phyloP scores from a whole-genome alignment of 2,797 vertebrate species.

The Pseudotriccus pelzelni region DNA sequence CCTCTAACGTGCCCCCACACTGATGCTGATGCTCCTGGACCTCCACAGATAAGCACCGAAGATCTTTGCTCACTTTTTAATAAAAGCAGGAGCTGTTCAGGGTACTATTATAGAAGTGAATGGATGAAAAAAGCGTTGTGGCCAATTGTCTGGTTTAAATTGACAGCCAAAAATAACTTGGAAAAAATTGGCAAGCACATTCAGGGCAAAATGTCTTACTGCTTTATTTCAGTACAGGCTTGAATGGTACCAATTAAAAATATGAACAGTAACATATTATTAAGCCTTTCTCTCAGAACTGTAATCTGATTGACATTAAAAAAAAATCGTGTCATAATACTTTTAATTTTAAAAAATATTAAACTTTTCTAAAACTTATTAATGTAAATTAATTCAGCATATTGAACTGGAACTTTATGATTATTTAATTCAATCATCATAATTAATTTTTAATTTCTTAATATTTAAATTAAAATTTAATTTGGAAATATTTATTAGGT shows the following conservation, averaged over 20 bases:
- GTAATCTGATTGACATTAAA: not conserved
- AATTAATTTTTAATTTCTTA: not conserved
- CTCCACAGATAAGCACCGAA: not conserved
- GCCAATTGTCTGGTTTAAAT: not conserved
- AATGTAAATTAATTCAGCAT: not conserved
- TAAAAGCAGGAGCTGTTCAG: not conserved
- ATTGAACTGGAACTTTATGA: not conserved
- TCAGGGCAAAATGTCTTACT: not conserved
- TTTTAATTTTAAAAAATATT: not conserved
- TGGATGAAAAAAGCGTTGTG: not conserved
- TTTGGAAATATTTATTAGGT: not conserved
- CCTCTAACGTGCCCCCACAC: rapidly evolving
- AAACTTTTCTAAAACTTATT: not conserved
- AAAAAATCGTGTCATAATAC: not conserved
- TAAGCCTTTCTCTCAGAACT: not conserved
- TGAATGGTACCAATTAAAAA: not conserved
- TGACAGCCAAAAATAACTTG: not conserved
- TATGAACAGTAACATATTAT: not conserved
- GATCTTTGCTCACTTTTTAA: not conserved
- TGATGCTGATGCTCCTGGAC: not conserved
- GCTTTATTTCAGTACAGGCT: not conserved
- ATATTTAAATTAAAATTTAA: not conserved
- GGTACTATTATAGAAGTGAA: not conserved
- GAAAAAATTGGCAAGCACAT: not conserved
- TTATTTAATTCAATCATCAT: not conserved